Evolutionary conservation across 2,113 vertebrate genomes (phyloP).

Genomic region (Actenoides lindsayi): DNA sequence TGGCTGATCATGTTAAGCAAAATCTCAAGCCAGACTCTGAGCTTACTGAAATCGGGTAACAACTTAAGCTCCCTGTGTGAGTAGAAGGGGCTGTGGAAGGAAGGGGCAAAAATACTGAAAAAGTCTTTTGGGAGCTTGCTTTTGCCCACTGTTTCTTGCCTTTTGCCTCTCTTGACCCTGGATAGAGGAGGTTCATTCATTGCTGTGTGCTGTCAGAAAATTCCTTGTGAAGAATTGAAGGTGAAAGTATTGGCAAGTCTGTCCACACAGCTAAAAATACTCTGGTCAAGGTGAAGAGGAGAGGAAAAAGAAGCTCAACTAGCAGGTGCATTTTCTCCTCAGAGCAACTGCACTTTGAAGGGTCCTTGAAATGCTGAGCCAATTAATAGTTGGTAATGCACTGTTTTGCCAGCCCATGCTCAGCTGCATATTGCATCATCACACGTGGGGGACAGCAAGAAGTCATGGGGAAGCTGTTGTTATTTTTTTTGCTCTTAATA

Average conservation of each 20-base stretch:
- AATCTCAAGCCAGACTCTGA: background rate
- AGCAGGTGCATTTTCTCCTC: constrained; percentile 47
- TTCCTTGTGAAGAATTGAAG: constrained; percentile 45
- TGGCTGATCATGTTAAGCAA: background rate
- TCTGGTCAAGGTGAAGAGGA: constrained; percentile 51
- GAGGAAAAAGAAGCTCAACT: background rate
- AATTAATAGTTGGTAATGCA: background rate
- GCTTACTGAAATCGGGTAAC: background rate
- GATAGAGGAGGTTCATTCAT: background rate
- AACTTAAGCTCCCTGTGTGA: background rate
- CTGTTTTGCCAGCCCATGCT: background rate
- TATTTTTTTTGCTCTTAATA: background rate
- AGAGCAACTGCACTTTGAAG: background rate
- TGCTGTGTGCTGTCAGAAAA: constrained; percentile 10
- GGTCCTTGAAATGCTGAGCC: constrained; percentile 8
- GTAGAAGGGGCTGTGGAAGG: background rate
- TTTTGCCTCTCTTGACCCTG: background rate
- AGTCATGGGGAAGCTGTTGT: background rate
- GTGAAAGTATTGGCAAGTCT: constrained; percentile 58
- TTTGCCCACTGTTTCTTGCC: background rate
- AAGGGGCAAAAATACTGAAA: background rate
- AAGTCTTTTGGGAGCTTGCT: background rate
- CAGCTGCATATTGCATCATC: background rate
- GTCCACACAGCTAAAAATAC: constrained; percentile 59
- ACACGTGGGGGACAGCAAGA: background rate